Base-by-base conservation (phyloP, 2,113 vertebrate genomes). In the Clupea harengus region DNA sequence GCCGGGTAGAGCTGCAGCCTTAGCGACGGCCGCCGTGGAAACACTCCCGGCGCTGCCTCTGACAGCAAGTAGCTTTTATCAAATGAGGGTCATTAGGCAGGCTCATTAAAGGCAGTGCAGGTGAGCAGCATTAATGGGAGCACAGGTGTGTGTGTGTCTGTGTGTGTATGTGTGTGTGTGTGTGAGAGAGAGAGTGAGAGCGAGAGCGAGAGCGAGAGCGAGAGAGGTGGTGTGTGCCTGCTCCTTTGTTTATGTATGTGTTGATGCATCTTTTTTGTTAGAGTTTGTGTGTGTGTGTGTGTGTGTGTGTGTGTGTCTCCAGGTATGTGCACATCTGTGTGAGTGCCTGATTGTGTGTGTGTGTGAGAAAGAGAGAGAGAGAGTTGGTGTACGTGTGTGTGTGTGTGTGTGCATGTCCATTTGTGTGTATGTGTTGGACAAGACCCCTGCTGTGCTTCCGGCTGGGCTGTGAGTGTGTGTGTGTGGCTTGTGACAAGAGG, bases 61-160 rank as follows among this genome's bases (percentile, higher is more conserved):
- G 92, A 93, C 91, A 91, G 91, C 92, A 93, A 92, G 88, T 89
- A 84, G 90, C 88, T 92, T 92, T 94, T 91, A 95, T 92, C 89
- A 93, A 94, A 91, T 89, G 89, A 91, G 90, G 90, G 91, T 92
- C 88, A 90, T 94, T 92, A 91, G 91, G 87, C 88, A 88, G 88
- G 89, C 90, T 91, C 89, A 89, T 92, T 91, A 92, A 87, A 83
- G 88, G 87, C 87, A 84, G 88, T 86, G 91, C 92, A 93, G 92
- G 91, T 91, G 92, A 92, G 92, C 89, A 81, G 84, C 89, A 86
- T 91, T 91, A 93, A 90, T 87, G 82, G 91, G 90, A 92, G 85
- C 90, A 88, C 93, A 91, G 91, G 93, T 94, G 91, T 88, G 85
- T 57, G 81, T 81, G 80, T 87, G 67, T 88, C 64, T 64, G 80